phyloP scores from a whole-genome alignment of 2,888 invertebrate species.

The Agonopterix alstromeriana region DNA sequence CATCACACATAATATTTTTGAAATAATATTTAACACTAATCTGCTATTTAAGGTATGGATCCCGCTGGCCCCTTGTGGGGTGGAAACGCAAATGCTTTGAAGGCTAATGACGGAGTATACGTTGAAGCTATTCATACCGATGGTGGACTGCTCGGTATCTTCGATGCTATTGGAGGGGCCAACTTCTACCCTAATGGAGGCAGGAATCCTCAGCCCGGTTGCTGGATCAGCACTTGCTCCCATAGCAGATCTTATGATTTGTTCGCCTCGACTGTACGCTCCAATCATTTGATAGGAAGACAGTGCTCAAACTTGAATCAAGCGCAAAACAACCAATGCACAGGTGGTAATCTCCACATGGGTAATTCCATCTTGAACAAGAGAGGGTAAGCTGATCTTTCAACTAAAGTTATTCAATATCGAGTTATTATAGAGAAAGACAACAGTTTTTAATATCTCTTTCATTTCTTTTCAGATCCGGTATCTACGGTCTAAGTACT shows the following conservation, averaged over 20 bases:
- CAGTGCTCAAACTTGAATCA: constrained; percentile 21
- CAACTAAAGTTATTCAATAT: constrained; percentile 25
- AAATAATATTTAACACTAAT: background rate
- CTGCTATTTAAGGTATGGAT: constrained; percentile 23
- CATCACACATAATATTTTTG: background rate
- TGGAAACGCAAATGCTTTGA: constrained; percentile 16
- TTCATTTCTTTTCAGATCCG: constrained; percentile 20
- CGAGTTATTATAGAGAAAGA: too few species aligned
- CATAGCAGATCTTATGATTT: constrained; percentile 34
- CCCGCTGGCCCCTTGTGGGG: constrained; percentile 35
- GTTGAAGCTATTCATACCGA: constrained; percentile 43
- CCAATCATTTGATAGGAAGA: constrained; percentile 25
- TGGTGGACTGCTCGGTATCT: constrained; percentile 40
- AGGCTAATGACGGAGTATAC: constrained; percentile 32
- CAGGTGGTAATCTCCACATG: constrained; percentile 23
- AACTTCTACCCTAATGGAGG: constrained; percentile 76
- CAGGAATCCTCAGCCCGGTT: constrained; percentile 24
- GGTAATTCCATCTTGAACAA: constrained; percentile 33
- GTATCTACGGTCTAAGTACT: constrained; percentile 24
- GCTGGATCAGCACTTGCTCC: constrained; percentile 21
- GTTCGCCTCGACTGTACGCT: constrained; percentile 29
- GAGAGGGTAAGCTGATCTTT: constrained; percentile 18
- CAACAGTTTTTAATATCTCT: too few species aligned
- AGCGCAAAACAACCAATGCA: constrained; percentile 20
- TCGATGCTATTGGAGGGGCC: constrained; percentile 51